These are phyloP conservation scores for Urophycis tenuis DNA, from an alignment of 2,797 vertebrate genomes.

Conservation along the genomic window DNA sequence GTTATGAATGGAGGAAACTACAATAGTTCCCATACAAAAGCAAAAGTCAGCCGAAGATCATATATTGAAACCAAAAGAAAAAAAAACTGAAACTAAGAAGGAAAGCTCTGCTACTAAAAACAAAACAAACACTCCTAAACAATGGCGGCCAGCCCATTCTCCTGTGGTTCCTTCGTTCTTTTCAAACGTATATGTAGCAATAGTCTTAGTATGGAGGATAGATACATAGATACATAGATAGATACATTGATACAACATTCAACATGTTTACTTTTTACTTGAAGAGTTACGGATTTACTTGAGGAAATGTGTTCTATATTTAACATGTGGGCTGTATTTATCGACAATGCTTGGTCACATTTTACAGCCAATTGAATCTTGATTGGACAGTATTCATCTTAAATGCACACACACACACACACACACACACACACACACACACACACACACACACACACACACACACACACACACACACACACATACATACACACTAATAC, in stretches of 20 bases:
- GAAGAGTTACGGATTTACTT: not conserved
- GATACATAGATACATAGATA: no score
- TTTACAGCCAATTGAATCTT: no score
- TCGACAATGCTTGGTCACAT: not conserved
- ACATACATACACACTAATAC: no score
- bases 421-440: no score
- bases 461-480: no score
- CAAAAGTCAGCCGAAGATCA: slow-evolving; percentile 7
- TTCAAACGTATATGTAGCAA: no score
- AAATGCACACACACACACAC: not conserved
- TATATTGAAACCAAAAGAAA: not conserved
- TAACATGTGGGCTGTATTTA: not conserved
- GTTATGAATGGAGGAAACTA: slow-evolving; percentile 17
- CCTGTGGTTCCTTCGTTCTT: not conserved
- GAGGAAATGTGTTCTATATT: not conserved
- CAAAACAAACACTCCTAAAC: not conserved
- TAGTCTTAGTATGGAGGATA: no score
- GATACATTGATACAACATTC: no score
- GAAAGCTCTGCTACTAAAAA: not conserved
- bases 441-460: no score
- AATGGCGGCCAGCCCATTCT: not conserved
- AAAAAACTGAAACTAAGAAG: not conserved
- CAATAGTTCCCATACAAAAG: slow-evolving; percentile 36
- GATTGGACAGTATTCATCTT: not conserved
- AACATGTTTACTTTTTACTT: no score